A percentile compares a stretch with the other conserved stretches of the same genome.
Evolutionary conservation across 2,797 vertebrate species (phyloP).

Genomic region (Orestias chungarensis): DNA sequence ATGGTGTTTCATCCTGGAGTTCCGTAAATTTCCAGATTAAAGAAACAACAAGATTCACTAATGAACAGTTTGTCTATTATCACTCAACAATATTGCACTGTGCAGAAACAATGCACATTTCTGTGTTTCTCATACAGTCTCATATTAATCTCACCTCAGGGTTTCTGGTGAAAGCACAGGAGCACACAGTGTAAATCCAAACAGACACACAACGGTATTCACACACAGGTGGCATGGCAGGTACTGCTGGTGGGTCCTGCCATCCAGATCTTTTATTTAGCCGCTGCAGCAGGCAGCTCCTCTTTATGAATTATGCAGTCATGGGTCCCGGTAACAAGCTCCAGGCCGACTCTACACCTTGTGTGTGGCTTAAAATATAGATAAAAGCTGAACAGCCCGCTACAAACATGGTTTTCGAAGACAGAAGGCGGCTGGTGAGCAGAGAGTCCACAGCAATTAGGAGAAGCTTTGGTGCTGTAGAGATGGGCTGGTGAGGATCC

Average conservation of each 20-base stretch:
- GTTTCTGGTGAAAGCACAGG: slow-evolving; percentile 37
- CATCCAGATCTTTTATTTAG: slow-evolving; percentile 85
- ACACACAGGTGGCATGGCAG: slow-evolving; percentile 68
- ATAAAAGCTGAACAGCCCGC: slow-evolving; percentile 94
- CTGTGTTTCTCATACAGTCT: slow-evolving; percentile 43
- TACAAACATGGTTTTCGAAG: slow-evolving; percentile 84
- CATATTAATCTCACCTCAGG: slow-evolving; percentile 63
- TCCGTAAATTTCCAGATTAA: slow-evolving; percentile 10
- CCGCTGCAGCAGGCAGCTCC: slow-evolving; percentile 81
- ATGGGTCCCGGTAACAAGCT: slow-evolving; percentile 90
- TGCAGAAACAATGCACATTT: background rate
- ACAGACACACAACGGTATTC: slow-evolving; percentile 49
- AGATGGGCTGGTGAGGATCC: slow-evolving; percentile 46
- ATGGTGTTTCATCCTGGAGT: slow-evolving; percentile 12
- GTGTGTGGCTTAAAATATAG: slow-evolving; percentile 99
- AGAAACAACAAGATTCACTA: slow-evolving; percentile 46
- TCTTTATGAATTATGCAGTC: slow-evolving; percentile 90
- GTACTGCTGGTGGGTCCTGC: slow-evolving; percentile 62
- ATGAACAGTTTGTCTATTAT: slow-evolving; percentile 43
- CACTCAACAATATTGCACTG: slow-evolving; percentile 15
- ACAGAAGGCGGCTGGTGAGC: slow-evolving; percentile 72
- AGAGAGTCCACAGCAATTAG: slow-evolving; percentile 83
- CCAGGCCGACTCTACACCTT: slow-evolving; percentile 92
- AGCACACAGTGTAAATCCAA: slow-evolving; percentile 37
- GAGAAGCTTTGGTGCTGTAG: slow-evolving; percentile 64